Evolutionary conservation across 2,113 vertebrate genomes (phyloP).

Genomic region (Oryzias woworae): DNA sequence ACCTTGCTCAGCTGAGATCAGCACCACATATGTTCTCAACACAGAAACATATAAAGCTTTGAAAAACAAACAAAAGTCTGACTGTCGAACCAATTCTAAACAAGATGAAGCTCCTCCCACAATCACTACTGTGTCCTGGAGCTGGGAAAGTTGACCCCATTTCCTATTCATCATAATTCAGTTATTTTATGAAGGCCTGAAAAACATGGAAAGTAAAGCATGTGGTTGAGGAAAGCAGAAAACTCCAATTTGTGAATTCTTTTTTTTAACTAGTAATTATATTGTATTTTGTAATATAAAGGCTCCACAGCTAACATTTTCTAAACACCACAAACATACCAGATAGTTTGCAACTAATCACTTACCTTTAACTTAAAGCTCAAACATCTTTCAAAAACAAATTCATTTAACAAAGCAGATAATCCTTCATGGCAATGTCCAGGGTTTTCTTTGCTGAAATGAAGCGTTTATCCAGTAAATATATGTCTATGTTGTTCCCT

Average conservation of each 20-base stretch:
- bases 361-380: conserved; percentile 52
- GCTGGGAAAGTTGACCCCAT: background rate
- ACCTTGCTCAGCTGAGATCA: conserved; percentile 59
- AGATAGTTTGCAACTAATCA: conserved; percentile 20
- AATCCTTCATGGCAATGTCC: conserved; percentile 22
- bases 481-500: conserved; percentile 32
- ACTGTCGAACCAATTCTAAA: background rate
- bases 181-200: conserved; percentile 21
- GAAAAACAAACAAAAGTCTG: conserved; percentile 21
- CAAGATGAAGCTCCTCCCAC: too few species aligned
- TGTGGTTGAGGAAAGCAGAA: too few species aligned
- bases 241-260: too few species aligned
- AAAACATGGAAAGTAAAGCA: background rate
- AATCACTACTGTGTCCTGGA: background rate
- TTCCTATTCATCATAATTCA: background rate
- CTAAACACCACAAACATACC: background rate
- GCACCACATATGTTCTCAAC: conserved; percentile 35
- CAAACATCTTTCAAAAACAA: conserved; percentile 10
- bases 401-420: conserved; percentile 31
- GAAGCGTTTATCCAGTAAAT: conserved; percentile 41
- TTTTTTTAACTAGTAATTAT: too few species aligned
- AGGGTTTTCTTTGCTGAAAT: conserved; percentile 31
- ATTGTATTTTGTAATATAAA: too few species aligned
- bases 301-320: background rate
- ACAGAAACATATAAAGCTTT: conserved; percentile 8